Base-by-base conservation (phyloP, 2,797 vertebrate species). In the Gadopsis marmoratus region DNA sequence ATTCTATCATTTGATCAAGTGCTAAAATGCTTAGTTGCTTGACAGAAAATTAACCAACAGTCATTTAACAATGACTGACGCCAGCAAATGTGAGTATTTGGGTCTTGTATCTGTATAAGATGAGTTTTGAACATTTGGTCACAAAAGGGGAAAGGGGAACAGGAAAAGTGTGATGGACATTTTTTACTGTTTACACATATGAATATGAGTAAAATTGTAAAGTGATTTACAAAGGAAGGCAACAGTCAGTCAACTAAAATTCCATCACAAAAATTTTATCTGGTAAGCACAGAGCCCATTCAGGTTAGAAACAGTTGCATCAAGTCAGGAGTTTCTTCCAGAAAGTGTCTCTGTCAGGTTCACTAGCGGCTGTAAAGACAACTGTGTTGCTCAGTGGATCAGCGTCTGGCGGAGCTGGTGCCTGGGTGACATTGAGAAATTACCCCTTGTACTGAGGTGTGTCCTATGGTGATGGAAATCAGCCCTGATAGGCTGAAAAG, bases 391-490 rank as follows among this genome's bases (percentile, higher is more conserved):
- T 79, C 54, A 41, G 76, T 70, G 70, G 48, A 76, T 82, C 76
- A 55, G 56, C 3, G 45, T 82, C 76, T 84, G 62, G 71, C 2
- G 21, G 82, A 76, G 66, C 41, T 66, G 47, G 59, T 71, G 74
- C 26, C 78, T 68, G 79, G 33, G 84, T 90, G 90, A 92, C 91
- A 89, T 73, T 90, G 90, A 91, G 81, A 86, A 86, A 92, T 89
- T 74, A 87, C 74, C 51, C 53, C 60, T 74, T 74, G 72, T 59
- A 70, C 86, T 76, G 69, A 88, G 75, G 88, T 79, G 76, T 81
- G 75, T 90, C 84, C 75, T 81, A 75, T 64, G 51, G 80, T 82
- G 90, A 92, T 82, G 81, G 66, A 85, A 91, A 89, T 90, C 78
- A 79, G 58, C 55, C 21, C 61, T 71, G 84, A 92, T 82, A 77